Evolutionary conservation across 2,888 invertebrate genomes (phyloP).

Genomic region (Drosophila greeni): DNA sequence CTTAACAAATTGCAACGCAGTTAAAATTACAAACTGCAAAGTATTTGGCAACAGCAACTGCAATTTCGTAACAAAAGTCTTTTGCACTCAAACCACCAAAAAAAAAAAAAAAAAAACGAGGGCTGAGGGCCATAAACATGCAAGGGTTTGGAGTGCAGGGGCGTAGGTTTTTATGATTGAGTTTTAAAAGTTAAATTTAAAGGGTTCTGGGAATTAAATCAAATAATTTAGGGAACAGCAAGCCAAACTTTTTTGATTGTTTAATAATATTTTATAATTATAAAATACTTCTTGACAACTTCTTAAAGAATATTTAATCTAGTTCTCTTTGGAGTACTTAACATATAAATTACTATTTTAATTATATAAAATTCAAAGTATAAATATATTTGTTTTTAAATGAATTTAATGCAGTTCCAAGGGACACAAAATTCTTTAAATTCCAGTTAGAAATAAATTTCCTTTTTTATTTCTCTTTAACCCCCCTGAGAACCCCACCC

Average conservation of each 20-base stretch:
- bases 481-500: background rate
- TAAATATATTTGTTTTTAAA: too few relatives aligned
- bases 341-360: background rate
- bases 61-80: constrained; percentile 54
- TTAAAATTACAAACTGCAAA: constrained; percentile 69
- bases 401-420: background rate
- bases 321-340: too few relatives aligned
- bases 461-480: background rate
- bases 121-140: constrained; percentile 25
- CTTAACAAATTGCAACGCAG: constrained; percentile 67
- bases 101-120: constrained; percentile 2
- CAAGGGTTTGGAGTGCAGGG: constrained; percentile 11
- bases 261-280: too few relatives aligned
- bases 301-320: background rate
- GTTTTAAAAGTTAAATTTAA: too few relatives aligned
- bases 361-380: too few relatives aligned
- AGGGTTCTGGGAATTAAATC: too few relatives aligned
- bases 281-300: background rate
- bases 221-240: too few relatives aligned
- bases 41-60: constrained; percentile 52
- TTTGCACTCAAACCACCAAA: constrained; percentile 19
- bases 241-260: too few relatives aligned
- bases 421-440: background rate
- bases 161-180: background rate
- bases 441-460: too few relatives aligned